Evolutionary conservation across 2,113 vertebrate genomes (phyloP).

Genomic region (Bubalus kerabau): DNA sequence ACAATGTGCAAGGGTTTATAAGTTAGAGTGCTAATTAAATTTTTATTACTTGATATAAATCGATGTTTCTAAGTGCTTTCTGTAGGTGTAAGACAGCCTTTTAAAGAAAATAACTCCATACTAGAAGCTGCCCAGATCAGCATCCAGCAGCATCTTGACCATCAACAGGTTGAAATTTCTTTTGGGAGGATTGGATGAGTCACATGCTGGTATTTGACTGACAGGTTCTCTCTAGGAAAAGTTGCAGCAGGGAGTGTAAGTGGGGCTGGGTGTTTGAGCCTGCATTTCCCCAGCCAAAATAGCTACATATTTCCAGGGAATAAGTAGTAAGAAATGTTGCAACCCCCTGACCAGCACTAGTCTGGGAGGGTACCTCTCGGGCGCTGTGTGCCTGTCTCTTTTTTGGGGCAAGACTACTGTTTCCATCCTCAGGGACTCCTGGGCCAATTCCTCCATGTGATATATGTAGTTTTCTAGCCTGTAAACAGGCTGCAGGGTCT

Average conservation of each 20-base stretch:
- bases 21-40: constrained; percentile 50
- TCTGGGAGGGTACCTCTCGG: too few species aligned
- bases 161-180: not conserved
- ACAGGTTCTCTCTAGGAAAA: not conserved
- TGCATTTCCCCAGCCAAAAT: not conserved
- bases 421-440: not conserved
- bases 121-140: not conserved
- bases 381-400: not conserved
- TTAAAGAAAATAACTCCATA: not conserved
- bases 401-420: not conserved
- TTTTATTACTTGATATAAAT: constrained; percentile 56
- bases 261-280: not conserved
- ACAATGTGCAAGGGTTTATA: not conserved
- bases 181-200: not conserved
- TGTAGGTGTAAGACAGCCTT: not conserved
- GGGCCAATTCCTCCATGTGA: not conserved
- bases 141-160: not conserved
- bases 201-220: not conserved
- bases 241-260: rapidly evolving
- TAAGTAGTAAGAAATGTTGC: not conserved
- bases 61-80: constrained; percentile 16
- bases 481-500: not conserved
- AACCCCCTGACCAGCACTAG: not conserved
- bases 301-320: not conserved
- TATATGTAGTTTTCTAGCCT: not conserved